These are phyloP conservation scores for Enteromius radiatus DNA, from an alignment of 2,797 vertebrate species.

Conservation along the genomic window DNA sequence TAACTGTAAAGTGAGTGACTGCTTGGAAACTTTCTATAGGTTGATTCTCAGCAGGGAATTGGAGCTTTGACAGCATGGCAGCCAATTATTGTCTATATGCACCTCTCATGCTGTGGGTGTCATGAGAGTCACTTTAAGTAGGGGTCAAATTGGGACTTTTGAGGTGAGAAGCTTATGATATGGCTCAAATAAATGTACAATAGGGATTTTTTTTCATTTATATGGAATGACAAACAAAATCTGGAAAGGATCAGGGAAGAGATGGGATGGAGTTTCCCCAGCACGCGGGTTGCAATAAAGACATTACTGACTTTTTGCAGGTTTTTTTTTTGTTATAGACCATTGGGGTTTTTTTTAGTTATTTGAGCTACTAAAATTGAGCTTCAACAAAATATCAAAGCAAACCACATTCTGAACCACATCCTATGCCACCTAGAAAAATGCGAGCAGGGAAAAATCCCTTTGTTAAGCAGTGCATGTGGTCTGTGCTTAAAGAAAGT, in stretches of 20 bases:
- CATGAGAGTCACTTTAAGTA: conserved; percentile 1
- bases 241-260: background rate
- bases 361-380: background rate
- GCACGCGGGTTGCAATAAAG: background rate
- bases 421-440: conserved; percentile 24
- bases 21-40: conserved; percentile 36
- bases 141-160: background rate
- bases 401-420: conserved; percentile 20
- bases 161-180: background rate
- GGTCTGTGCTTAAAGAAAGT: conserved; percentile 37
- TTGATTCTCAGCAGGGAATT: conserved; percentile 36
- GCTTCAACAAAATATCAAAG: background rate
- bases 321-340: background rate
- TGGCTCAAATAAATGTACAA: background rate
- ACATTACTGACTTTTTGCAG: background rate
- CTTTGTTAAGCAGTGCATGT: conserved; percentile 22
- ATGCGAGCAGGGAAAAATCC: conserved; percentile 15
- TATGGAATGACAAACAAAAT: background rate
- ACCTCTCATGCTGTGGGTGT: conserved; percentile 13
- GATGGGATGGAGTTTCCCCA: background rate
- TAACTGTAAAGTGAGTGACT: conserved; percentile 17
- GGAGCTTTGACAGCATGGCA: conserved; percentile 17
- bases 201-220: background rate
- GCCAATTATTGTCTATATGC: conserved; percentile 41
- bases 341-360: too few relatives aligned